Evolutionary conservation across 2,113 vertebrate species (phyloP).

Genomic region (Myrmecobius fasciatus): DNA sequence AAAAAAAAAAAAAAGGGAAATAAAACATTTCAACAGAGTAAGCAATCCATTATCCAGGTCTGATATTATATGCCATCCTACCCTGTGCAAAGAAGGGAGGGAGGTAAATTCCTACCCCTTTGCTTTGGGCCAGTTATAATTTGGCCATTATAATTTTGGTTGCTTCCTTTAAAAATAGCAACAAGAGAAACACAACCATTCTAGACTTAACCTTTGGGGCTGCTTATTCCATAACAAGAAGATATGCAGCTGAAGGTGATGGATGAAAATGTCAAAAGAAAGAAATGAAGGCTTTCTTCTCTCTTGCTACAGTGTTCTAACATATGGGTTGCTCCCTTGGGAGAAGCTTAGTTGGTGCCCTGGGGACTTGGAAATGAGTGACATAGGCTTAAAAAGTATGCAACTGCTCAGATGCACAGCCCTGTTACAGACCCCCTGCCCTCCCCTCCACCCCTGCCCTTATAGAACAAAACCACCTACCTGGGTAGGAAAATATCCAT

Average conservation of each 20-base stretch:
- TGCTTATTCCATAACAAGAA: not conserved
- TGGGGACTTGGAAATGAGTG: not conserved
- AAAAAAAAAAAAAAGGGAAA: no score
- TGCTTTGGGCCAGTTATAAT: not conserved
- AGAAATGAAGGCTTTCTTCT: not conserved
- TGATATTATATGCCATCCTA: not conserved
- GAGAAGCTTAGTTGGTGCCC: not conserved
- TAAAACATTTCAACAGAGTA: not conserved
- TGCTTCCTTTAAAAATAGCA: not conserved
- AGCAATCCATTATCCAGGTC: not conserved
- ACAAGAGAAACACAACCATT: not conserved
- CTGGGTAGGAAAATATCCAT: conserved; percentile 94
- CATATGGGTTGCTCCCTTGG: not conserved
- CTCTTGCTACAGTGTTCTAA: not conserved
- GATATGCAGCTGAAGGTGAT: not conserved
- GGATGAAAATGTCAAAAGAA: not conserved
- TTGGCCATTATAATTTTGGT: not conserved
- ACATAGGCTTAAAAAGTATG: not conserved
- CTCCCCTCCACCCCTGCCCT: no score
- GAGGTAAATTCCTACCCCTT: not conserved
- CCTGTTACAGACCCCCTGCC: not conserved
- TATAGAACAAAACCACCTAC: conserved; percentile 71
- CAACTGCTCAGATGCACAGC: not conserved
- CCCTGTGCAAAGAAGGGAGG: not conserved
- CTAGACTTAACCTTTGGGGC: not conserved